Base-by-base conservation (phyloP, 2,797 vertebrate species). In the Sphenopsis melanotis region DNA sequence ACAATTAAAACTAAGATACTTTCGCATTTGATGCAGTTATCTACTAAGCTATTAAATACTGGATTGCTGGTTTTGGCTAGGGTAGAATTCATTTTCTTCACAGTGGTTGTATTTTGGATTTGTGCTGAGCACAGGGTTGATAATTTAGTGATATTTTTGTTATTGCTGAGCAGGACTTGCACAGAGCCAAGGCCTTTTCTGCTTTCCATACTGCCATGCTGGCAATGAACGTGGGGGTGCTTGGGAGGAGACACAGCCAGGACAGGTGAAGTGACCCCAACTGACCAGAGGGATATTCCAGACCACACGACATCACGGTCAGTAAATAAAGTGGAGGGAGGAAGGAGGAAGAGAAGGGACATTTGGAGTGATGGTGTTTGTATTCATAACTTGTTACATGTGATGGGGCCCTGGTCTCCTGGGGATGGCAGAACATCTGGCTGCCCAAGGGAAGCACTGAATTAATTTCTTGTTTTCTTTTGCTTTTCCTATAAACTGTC, bases 381-480 rank as follows among this genome's bases (percentile, higher is more conserved):
- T 7, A 1, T 30, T 53, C 24, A 10, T 5, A 61, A 21, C 1
- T 30, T 29, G 3, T 8, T 4, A 24, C 9, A 37, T 4, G n/a
- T 39, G 6, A 53, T 24, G 16, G 23, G 12, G 13, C 29, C 6
- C 27, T 39, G 29, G 7, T 21, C 1, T 55, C 24, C 72, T 4
- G 34, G 12, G 15, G 6, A 53, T 26, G 47, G 39, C 64, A 5
- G 72, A 39, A 46, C 12, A 61, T 2, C 55, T 46, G 20, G 2
- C 13, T 41, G 47, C 20, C 24, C 34, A 15, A 9, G 24, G 11
- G 24, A 55, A 69, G 41, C 11, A 55, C 4, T 26, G 14, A 61
- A 61, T 36, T 1, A 55, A 77, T 47, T 30, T 1, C 30, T 34
- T 41, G 16, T 9, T 55, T 47, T 18, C 41, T 39, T 53, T 34